Base-by-base conservation (phyloP, 1,140 invertebrate genomes). In the Sipha flava region DNA sequence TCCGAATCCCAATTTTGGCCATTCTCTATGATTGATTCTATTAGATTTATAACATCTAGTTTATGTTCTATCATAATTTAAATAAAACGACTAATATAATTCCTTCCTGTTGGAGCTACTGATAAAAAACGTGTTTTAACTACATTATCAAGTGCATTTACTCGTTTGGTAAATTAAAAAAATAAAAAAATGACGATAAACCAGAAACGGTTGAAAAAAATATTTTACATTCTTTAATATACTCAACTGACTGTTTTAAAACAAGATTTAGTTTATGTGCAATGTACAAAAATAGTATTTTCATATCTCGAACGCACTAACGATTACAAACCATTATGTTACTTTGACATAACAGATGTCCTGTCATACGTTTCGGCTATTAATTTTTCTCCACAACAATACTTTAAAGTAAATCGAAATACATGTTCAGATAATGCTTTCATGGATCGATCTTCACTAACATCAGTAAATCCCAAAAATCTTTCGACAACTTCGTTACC, bases 401-500 rank as follows among this genome's bases (percentile, higher is more conserved):
- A 52, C 7, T 75, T 34, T 52, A n/a, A 4, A 23, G 49, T n/a
- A 21, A 49, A 3, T 26, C 7, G 2, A 40, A 18, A 16, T 3
- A 52, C 18, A 34, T 49, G 40, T 18, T 21, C 31, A 3, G 40
- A 3, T 75, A 75, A 75, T 5, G 3, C 40, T 23, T 49, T 26
- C 5, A 9, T 18, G 12, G 72, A 18, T 45, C 45, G 2, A 57
- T 49, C 45, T 37, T 31, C 12, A n/a, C n/a, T n/a, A n/a, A n/a
- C n/a, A n/a, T n/a, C n/a, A n/a, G n/a, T n/a, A n/a, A n/a, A n/a
- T n/a, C 72, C 45, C 14, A 75, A 29, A 52, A 92, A 83, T 59
- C 54, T 59, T 59, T 59, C 54, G 6, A 52, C 47, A 40, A 40
- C 10, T n/a, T n/a, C n/a, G 10, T 40, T 40, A 87, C 88, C 16